Evolutionary conservation across 2,888 invertebrate genomes (phyloP).

Genomic region (Chrysina gloriosa): DNA sequence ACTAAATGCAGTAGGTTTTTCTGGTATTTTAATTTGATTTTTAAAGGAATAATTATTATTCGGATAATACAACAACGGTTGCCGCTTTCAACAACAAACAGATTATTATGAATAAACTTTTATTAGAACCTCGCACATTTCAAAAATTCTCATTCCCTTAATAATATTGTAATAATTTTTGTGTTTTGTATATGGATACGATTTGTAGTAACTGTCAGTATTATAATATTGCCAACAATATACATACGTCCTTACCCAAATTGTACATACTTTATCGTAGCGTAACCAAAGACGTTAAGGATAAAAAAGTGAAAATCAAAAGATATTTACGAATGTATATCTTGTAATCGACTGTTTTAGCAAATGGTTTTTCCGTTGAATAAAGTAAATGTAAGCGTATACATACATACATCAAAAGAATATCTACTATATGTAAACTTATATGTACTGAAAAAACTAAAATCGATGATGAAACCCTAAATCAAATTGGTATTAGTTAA

Average conservation of each 20-base stretch:
- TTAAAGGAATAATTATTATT: too few relatives aligned
- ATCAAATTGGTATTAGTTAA: constrained; percentile 34
- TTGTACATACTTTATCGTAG: constrained; percentile 6
- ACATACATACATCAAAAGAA: constrained; percentile 23
- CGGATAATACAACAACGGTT: too few relatives aligned
- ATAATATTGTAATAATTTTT: too few relatives aligned
- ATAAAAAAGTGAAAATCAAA: constrained; percentile 18
- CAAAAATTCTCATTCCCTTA: too few relatives aligned
- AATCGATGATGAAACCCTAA: constrained; percentile 16
- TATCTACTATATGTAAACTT: constrained; percentile 32
- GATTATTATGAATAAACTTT: too few relatives aligned
- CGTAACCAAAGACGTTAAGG: background rate
- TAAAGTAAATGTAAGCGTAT: constrained; percentile 28
- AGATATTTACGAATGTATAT: constrained; percentile 16
- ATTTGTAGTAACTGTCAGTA: constrained; percentile 12
- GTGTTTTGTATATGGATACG: background rate
- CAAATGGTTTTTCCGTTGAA: constrained; percentile 2
- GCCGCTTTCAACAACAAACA: too few relatives aligned
- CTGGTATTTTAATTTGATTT: too few relatives aligned
- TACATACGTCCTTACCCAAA: constrained; percentile 20
- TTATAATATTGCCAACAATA: constrained; percentile 33
- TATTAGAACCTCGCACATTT: background rate
- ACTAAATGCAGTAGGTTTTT: too few relatives aligned
- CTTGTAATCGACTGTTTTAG: constrained; percentile 20
- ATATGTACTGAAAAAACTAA: constrained; percentile 14